Evolutionary conservation across 2,888 invertebrate species (phyloP).

Genomic region (Xestia sexstrigata): DNA sequence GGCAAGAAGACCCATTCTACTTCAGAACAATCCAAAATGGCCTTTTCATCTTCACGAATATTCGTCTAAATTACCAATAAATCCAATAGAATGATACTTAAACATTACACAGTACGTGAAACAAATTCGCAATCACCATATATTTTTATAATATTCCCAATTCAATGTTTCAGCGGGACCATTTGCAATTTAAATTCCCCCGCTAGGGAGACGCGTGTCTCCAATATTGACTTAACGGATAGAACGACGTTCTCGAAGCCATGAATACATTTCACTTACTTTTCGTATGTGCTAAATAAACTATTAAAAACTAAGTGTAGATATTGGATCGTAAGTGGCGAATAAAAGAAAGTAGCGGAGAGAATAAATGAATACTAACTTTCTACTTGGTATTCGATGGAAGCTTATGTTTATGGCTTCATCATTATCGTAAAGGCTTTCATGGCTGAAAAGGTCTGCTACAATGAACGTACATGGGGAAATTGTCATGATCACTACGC

Average conservation of each 20-base stretch:
- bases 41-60: neutral
- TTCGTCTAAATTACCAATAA: conserved; percentile 25
- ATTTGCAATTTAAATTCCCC: conserved; percentile 83
- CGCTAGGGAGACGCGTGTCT: conserved; percentile 78
- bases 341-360: conserved; percentile 29
- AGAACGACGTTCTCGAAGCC: conserved; percentile 61
- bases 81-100: conserved; percentile 14
- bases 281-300: conserved; percentile 55
- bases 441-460: neutral
- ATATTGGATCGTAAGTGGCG: conserved; percentile 12
- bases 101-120: conserved; percentile 11
- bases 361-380: conserved; percentile 47
- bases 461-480: neutral
- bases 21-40: neutral
- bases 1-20: neutral
- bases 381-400: conserved; percentile 36
- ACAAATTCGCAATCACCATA: conserved; percentile 29
- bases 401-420: conserved; percentile 27
- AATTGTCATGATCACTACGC: neutral
- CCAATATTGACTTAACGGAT: conserved; percentile 77
- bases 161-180: conserved; percentile 77
- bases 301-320: conserved; percentile 50
- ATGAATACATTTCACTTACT: conserved; percentile 64
- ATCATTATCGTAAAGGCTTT: conserved; percentile 23
- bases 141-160: conserved; percentile 71